Percentiles rank a stretch among this genome's conserved stretches.
phyloP scores from a whole-genome alignment of 2,797 vertebrate genomes.

The Periophthalmus magnuspinnatus region DNA sequence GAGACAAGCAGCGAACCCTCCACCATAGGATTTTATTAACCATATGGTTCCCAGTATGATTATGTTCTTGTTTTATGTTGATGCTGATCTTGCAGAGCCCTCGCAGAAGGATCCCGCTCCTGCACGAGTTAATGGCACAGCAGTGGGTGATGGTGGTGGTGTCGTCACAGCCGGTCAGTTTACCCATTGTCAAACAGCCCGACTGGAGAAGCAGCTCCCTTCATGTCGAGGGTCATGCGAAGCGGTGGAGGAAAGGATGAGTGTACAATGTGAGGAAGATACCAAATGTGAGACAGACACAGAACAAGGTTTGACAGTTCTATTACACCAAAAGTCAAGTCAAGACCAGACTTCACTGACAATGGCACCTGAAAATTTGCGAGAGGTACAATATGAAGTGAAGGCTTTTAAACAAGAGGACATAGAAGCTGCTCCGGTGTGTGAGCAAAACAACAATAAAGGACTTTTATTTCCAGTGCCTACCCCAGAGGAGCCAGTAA shows the following conservation, averaged over 20 bases:
- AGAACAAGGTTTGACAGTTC: conserved; percentile 25
- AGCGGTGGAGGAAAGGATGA: conserved; percentile 52
- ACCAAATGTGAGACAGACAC: background rate
- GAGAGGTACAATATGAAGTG: conserved; percentile 45
- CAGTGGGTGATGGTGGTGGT: conserved; percentile 72
- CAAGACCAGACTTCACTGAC: no score
- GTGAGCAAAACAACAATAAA: conserved; percentile 20
- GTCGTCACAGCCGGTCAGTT: conserved; percentile 54
- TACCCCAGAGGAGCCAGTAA: background rate
- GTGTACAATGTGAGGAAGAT: conserved; percentile 12
- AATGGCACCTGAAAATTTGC: conserved; percentile 7
- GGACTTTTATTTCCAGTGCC: background rate
- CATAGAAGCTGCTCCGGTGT: conserved; percentile 5
- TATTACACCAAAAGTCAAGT: conserved; percentile 53
- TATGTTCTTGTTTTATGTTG: background rate
- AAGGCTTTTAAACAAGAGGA: conserved; percentile 44
- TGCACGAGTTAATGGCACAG: conserved; percentile 74
- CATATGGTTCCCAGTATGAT: no score
- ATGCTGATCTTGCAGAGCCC: conserved; percentile 52
- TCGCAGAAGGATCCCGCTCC: conserved; percentile 67
- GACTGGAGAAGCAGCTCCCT: conserved; percentile 56
- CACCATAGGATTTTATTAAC: background rate
- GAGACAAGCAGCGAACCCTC: background rate
- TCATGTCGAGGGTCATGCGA: conserved; percentile 18
- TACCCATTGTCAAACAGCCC: conserved; percentile 67